Conservation (phyloP, 2,113 vertebrate genomes). For the Petroica traversi region DNA sequence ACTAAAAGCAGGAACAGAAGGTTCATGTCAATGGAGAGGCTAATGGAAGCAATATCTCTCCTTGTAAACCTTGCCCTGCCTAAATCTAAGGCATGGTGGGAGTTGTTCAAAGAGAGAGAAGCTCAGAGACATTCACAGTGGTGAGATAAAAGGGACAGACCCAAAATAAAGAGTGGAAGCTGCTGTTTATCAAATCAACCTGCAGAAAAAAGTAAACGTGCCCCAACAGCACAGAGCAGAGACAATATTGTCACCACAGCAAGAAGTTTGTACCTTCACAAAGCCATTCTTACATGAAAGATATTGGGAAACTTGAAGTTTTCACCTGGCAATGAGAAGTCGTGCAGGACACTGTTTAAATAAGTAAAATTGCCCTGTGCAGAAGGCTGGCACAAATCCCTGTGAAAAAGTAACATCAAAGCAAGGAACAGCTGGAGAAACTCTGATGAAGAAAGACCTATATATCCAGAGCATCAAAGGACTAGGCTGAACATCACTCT, state of each 20-base stretch:
- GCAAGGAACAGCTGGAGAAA: not conserved
- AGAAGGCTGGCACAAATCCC: conserved; percentile 22
- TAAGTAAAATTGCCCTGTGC: not conserved
- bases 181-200: not conserved
- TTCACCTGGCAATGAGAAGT: not conserved
- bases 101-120: not conserved
- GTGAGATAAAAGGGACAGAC: not conserved
- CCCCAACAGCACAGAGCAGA: not conserved
- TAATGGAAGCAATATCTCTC: not conserved
- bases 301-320: not conserved
- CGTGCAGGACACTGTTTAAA: not conserved
- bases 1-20: not conserved
- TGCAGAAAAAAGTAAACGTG: not conserved
- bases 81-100: not conserved
- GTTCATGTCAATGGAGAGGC: not conserved
- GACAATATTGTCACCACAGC: not conserved
- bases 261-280: not conserved
- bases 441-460: not conserved
- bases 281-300: not conserved
- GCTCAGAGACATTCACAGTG: not conserved
- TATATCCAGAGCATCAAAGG: conserved; percentile 22
- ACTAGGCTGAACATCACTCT: conserved; percentile 45
- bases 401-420: conserved; percentile 26
- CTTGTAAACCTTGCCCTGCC: not conserved
- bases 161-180: not conserved